Evolutionary conservation across 2,113 vertebrate genomes (phyloP).

Genomic region (Chiloscyllium plagiosum): DNA sequence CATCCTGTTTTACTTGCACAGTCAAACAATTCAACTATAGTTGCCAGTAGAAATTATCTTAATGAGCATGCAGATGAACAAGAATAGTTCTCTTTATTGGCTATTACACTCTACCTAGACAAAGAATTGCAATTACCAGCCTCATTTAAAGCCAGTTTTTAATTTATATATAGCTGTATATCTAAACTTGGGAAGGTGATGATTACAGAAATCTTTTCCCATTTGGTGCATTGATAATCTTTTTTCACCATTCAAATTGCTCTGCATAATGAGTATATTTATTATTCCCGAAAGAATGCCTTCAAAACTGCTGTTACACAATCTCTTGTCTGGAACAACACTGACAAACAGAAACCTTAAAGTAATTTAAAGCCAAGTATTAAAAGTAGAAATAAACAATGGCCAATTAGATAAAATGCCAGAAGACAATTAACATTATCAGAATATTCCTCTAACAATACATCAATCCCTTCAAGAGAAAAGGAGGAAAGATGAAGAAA

Average conservation of each 20-base stretch:
- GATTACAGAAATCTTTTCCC: neutral
- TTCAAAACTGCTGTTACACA: slow-evolving; percentile 38
- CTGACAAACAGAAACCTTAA: neutral
- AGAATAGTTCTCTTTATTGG: neutral
- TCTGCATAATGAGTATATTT: neutral
- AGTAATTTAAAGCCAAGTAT: neutral
- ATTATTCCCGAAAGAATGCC: slow-evolving; percentile 37
- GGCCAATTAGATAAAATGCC: neutral
- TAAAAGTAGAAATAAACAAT: neutral
- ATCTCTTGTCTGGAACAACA: slow-evolving; percentile 35
- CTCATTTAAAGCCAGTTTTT: neutral
- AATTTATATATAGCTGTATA: neutral
- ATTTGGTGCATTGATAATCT: neutral
- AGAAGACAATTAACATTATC: neutral
- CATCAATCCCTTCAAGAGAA: neutral
- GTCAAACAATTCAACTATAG: neutral
- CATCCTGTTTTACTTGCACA: neutral
- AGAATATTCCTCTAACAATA: neutral
- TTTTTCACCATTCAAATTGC: neutral
- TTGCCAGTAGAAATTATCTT: neutral
- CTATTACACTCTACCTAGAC: neutral
- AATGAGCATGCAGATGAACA: neutral
- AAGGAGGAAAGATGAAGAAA: neutral
- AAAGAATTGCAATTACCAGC: neutral
- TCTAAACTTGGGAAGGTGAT: neutral